Conservation (phyloP, 2,113 vertebrate species). For the Austrofundulus limnaeus region DNA sequence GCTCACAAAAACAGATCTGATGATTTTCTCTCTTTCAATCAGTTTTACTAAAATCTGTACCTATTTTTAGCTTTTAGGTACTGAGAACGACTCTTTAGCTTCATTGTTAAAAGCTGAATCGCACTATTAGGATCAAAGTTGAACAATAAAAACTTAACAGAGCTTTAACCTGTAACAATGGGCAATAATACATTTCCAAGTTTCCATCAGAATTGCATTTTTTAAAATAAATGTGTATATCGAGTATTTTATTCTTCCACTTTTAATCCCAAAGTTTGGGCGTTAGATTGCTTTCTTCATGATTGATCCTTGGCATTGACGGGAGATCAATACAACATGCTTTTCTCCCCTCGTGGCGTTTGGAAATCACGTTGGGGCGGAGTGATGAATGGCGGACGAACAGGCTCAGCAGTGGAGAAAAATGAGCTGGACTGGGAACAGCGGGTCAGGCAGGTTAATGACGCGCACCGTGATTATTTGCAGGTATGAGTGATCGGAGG, state of each 20-base stretch:
- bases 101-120: no score
- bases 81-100: no score
- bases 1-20: no score
- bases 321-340: constrained; percentile 69
- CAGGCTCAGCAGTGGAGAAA: constrained; percentile 54
- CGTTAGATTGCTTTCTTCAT: constrained; percentile 52
- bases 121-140: no score
- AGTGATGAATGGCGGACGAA: constrained; percentile 68
- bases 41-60: constrained; percentile 1
- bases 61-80: not conserved
- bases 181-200: no score
- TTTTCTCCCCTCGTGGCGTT: constrained; percentile 58
- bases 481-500: constrained; percentile 69
- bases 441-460: constrained; percentile 71
- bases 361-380: constrained; percentile 58
- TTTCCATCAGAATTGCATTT: no score
- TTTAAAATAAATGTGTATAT: no score
- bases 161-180: no score
- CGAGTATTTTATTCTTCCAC: no score
- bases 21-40: not conserved
- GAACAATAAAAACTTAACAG: no score
- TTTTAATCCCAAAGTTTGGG: constrained; percentile 36
- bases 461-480: constrained; percentile 70
- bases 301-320: constrained; percentile 60
- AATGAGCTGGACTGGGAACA: constrained; percentile 57